Evolutionary conservation across 1,140 invertebrate genomes (phyloP).

Genomic region (Zaprionus taronus): DNA sequence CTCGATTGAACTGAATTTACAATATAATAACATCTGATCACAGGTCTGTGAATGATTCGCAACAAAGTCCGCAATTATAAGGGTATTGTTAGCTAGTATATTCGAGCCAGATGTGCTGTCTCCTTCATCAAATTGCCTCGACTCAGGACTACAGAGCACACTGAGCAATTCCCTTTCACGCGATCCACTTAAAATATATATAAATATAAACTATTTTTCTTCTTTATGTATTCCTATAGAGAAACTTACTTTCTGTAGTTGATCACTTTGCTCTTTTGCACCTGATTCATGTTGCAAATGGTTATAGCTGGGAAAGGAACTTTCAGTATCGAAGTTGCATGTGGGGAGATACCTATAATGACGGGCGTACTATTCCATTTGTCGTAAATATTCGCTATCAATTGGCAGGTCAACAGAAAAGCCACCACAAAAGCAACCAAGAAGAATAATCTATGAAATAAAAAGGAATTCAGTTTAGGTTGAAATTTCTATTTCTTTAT

Average conservation of each 20-base stretch:
- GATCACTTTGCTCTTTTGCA: conserved; percentile 85
- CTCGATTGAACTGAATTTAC: conserved; percentile 87
- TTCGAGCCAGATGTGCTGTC: background rate
- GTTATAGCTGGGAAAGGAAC: conserved; percentile 92
- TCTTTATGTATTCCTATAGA: too few relatives aligned
- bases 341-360: conserved; percentile 89
- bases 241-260: conserved; percentile 57
- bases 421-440: conserved; percentile 87
- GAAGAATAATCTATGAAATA: conserved; percentile 59
- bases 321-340: conserved; percentile 86
- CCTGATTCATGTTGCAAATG: conserved; percentile 92
- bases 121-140: background rate
- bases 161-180: conserved; percentile 53
- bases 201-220: background rate
- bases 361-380: conserved; percentile 90
- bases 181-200: conserved; percentile 45
- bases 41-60: conserved; percentile 87
- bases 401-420: conserved; percentile 87
- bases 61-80: conserved; percentile 63
- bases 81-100: conserved; percentile 45
- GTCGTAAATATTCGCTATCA: conserved; percentile 89
- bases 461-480: background rate
- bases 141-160: conserved; percentile 23
- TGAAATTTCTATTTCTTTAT: background rate
- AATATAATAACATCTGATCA: conserved; percentile 88